Conservation (phyloP, 1,140 invertebrate genomes). For the Heliconius nattereri region DNA sequence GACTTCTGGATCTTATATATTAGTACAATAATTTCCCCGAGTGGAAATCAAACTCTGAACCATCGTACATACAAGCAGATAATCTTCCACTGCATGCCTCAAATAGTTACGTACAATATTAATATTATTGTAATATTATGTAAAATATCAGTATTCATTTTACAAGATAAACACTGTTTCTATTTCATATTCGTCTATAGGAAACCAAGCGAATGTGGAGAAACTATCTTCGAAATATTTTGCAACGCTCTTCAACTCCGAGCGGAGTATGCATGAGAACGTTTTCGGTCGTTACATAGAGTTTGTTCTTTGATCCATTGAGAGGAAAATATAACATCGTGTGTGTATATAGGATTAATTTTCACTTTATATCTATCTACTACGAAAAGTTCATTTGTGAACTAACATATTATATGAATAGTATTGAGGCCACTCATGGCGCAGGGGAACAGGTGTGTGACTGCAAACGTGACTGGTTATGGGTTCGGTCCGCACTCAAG, state of each 20-base stretch:
- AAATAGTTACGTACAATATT: background rate
- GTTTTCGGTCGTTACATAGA: conserved; percentile 4
- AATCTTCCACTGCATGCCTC: no score
- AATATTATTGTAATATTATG: background rate
- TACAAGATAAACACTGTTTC: conserved; percentile 8
- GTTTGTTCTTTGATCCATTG: conserved; percentile 12
- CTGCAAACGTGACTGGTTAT: no score
- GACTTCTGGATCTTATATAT: no score
- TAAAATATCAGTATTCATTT: background rate
- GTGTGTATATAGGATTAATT: background rate
- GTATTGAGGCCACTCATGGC: no score
- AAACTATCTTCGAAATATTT: conserved; percentile 14
- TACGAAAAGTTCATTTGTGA: background rate
- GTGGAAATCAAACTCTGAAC: no score
- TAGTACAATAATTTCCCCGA: no score
- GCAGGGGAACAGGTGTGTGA: no score
- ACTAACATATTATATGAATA: background rate
- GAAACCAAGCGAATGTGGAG: conserved; percentile 6
- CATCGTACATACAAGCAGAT: no score
- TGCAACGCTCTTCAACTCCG: conserved; percentile 4
- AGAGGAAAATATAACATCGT: background rate
- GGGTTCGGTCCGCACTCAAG: no score
- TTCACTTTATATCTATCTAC: background rate
- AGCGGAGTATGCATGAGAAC: conserved; percentile 5
- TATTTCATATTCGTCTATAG: background rate